Evolutionary conservation across 2,113 vertebrate genomes (phyloP), one percentile per base, ranked within the genome.

Genomic region (Ailurus styani): DNA sequence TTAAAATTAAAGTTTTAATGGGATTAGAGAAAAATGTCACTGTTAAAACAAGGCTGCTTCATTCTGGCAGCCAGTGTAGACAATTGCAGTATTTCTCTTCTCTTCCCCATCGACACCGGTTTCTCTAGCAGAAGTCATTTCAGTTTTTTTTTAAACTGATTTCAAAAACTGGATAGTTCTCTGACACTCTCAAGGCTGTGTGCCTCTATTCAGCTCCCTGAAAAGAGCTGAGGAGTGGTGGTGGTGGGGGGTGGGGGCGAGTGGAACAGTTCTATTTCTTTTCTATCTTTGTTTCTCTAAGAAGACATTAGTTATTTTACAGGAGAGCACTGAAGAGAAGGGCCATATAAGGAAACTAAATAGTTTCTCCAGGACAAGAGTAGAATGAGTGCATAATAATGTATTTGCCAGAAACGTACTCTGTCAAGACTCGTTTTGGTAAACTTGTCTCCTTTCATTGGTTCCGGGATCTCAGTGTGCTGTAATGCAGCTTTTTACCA

Each of bases 281-380:
- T 87, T 78, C 91, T 68, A n/a, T 96, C 95, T 97, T 96, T 83
- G 91, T 96, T 98, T 95, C 81, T 70, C 29, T 98, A 97, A 98
- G 97, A 75, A 91, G 42, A 93, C 96, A 3, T 42, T 87, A 54
- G 91, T 93, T 96, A 81, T 25, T 40, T 93, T 60, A 94, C 93
- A 89, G 96, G 96, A 89, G 94, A 96, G 93, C 23, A 1, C 13
- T 54, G 95, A 98, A 29, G 93, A 95, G 97, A 98, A 97, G 98
- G 95, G 86, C 98, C 98, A 98, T 99, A 98, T 98, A 99, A 99
- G 99, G 99, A 98, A 99, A 93, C 62, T 31, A 97, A 99, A 95
- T 29, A 0, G 89, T 98, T 97, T 94, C 2, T 88, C 3, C 11
- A 82, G 95, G 90, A 97, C 66, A 66, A 90, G 94, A 54, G 78